Percentiles rank a stretch among this genome's conserved stretches.
Evolutionary conservation across 2,888 invertebrate species (phyloP).

Genomic region (Microplitis manilae): DNA sequence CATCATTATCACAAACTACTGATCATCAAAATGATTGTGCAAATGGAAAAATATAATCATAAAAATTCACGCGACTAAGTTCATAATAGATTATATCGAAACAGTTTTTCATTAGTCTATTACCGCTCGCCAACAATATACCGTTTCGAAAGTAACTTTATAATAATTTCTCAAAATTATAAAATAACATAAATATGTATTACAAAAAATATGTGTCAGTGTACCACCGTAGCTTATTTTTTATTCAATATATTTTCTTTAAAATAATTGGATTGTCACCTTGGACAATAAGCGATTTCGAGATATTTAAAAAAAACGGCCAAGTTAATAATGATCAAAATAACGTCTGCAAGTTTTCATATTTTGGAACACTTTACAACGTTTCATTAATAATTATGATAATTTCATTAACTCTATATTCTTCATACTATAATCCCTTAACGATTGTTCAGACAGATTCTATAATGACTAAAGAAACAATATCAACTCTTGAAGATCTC

Average conservation of each 20-base stretch:
- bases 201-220: neutral
- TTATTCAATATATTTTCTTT: neutral
- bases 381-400: neutral
- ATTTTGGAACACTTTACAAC: neutral
- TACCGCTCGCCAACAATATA: neutral
- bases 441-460: no score
- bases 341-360: neutral
- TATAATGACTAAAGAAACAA: neutral
- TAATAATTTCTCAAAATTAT: no score
- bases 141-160: no score
- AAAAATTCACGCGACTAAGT: neutral
- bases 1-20: neutral
- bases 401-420: neutral
- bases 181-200: neutral
- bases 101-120: neutral
- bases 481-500: neutral
- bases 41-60: neutral
- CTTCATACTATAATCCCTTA: neutral
- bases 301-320: neutral
- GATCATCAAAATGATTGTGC: neutral
- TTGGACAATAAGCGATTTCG: neutral
- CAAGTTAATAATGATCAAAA: neutral
- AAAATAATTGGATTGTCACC: neutral
- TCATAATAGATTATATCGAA: neutral
- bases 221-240: neutral